Evolutionary conservation across 92 coral and sea anemone species (phyloP).

Genomic region (Zoanthus gigantus): DNA sequence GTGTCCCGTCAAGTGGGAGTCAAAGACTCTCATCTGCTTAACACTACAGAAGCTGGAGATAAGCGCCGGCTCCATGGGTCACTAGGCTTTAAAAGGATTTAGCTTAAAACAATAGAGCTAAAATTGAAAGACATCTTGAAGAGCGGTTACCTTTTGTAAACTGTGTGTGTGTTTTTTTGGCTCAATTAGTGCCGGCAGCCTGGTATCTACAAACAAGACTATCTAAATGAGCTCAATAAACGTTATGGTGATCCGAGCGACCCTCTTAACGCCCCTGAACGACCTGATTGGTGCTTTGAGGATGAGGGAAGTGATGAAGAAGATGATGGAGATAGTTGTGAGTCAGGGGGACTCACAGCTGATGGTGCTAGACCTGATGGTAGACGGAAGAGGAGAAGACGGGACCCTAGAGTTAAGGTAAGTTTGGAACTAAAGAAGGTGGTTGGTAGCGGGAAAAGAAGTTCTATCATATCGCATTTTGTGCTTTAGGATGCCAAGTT

Average conservation of each 20-base stretch:
- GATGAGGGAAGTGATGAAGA: slow-evolving; percentile 84
- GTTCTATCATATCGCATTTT: no score
- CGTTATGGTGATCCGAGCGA: slow-evolving; percentile 89
- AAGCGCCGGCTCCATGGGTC: no score
- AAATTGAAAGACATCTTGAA: no score
- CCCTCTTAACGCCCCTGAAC: slow-evolving; percentile 71
- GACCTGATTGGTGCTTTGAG: slow-evolving; percentile 96
- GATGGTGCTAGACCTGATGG: slow-evolving; percentile 79
- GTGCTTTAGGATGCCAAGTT: slow-evolving; percentile 83
- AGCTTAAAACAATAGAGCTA: no score
- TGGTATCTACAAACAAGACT: slow-evolving; percentile 94
- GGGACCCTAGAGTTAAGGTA: slow-evolving; percentile 70
- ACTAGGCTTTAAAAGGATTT: no score
- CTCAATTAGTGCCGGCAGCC: slow-evolving; percentile 78
- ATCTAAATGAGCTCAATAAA: slow-evolving; percentile 76
- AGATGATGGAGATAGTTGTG: slow-evolving; percentile 72
- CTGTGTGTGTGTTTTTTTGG: neutral
- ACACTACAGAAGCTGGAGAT: no score
- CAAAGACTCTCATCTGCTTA: no score
- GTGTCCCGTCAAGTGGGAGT: no score
- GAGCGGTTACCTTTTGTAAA: neutral
- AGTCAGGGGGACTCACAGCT: slow-evolving; percentile 24
- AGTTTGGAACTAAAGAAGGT: no score
- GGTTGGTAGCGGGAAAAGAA: no score
- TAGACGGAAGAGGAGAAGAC: slow-evolving; percentile 71